Percentiles rank a stretch among this genome's conserved stretches.
phyloP scores from a whole-genome alignment of 2,888 invertebrate genomes.

The Pristionchus maxplancki region DNA sequence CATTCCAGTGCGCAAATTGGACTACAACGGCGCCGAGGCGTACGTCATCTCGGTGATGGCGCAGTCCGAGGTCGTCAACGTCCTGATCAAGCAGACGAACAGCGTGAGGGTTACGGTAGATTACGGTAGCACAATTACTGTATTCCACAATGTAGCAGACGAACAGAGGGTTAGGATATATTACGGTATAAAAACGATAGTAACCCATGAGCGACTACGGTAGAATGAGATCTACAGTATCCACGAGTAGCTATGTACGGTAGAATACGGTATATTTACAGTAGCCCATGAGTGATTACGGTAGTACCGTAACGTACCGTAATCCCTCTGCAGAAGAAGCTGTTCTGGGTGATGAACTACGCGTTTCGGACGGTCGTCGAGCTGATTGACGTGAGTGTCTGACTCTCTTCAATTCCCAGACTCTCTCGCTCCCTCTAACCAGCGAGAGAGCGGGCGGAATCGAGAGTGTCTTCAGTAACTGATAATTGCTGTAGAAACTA shows the following conservation, averaged over 20 bases:
- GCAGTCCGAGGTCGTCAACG: constrained; percentile 52
- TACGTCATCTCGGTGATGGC: constrained; percentile 59
- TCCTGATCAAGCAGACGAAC: constrained; percentile 61
- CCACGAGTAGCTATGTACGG: no score
- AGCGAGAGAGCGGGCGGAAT: background rate
- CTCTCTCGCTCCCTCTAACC: background rate
- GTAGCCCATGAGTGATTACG: no score
- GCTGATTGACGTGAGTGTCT: constrained; percentile 55
- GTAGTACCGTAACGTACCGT: background rate
- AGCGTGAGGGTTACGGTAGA: constrained; percentile 54
- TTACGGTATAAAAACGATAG: no score
- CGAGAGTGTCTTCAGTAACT: background rate
- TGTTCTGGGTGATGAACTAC: constrained; percentile 61
- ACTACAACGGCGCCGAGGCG: constrained; percentile 53
- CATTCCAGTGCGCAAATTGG: constrained; percentile 56
- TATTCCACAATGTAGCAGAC: no score
- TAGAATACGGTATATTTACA: no score
- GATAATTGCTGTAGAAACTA: no score
- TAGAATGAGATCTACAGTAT: no score
- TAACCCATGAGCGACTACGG: no score
- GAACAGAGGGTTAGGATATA: no score
- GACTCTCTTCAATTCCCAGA: background rate
- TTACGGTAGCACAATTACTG: no score
- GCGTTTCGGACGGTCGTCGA: constrained; percentile 62
- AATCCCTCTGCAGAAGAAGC: constrained; percentile 57